A percentile compares a stretch with the other conserved stretches of the same genome.
These are phyloP conservation scores for Limnodromus scolopaceus DNA, from an alignment of 2,797 vertebrate genomes.

Conservation along the genomic window DNA sequence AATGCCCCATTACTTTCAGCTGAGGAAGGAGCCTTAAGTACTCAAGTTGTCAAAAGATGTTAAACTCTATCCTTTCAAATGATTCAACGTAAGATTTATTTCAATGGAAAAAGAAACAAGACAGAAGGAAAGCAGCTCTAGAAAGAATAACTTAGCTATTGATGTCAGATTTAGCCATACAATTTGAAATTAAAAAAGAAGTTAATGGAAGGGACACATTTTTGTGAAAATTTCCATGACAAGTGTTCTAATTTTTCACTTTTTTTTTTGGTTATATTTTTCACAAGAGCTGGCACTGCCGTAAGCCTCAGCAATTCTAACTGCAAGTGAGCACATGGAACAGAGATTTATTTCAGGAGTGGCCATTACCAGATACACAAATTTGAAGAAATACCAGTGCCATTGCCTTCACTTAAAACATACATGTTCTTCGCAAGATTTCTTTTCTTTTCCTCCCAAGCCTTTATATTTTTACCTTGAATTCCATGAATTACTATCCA, in stretches of 20 bases:
- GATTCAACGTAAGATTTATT: neutral
- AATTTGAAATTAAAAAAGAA: neutral
- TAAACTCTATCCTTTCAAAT: neutral
- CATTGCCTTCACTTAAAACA: neutral
- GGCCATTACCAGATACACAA: neutral
- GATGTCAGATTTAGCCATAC: neutral
- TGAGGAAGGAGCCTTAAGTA: neutral
- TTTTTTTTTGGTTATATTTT: neutral
- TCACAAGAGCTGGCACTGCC: neutral
- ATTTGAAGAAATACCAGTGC: neutral
- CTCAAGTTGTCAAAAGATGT: neutral
- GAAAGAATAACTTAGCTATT: neutral
- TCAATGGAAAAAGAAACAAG: neutral
- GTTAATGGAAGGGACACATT: neutral
- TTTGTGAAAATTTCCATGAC: neutral
- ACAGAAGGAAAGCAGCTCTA: neutral
- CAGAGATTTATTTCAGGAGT: neutral
- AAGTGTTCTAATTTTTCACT: neutral
- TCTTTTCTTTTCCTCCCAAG: neutral
- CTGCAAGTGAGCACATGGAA: neutral
- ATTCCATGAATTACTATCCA: neutral
- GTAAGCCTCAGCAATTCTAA: neutral
- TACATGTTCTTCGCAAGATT: neutral
- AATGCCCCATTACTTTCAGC: neutral
- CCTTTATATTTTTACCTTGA: neutral